Evolutionary conservation across 2,797 vertebrate species (phyloP).

Genomic region (Acrossocheilus wenchowensis): DNA sequence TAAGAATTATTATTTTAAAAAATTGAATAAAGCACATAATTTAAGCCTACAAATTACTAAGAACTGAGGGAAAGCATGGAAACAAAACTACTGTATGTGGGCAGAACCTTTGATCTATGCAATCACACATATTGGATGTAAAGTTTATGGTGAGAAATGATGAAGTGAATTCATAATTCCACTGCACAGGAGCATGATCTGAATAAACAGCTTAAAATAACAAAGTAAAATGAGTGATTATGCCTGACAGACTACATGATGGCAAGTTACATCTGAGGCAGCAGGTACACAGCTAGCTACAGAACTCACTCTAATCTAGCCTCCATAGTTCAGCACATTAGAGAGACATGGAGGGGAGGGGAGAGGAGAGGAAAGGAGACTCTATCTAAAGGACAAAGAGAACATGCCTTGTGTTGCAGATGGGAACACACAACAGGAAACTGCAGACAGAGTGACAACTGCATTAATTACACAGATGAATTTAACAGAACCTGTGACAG

Average conservation of each 20-base stretch:
- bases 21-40: neutral
- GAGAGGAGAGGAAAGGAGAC: constrained; percentile 6
- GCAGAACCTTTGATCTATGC: neutral
- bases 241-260: neutral
- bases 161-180: neutral
- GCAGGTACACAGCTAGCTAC: constrained; percentile 3
- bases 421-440: constrained; percentile 74
- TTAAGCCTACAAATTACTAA: neutral
- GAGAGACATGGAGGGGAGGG: constrained; percentile 63
- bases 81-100: constrained; percentile 25
- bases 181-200: neutral
- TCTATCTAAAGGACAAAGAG: constrained; percentile 43
- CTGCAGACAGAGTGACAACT: constrained; percentile 68
- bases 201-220: constrained; percentile 2
- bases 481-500: neutral
- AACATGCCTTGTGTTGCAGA: constrained; percentile 78
- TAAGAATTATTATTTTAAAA: neutral
- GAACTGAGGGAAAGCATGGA: neutral
- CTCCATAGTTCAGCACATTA: constrained; percentile 59
- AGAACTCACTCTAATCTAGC: constrained; percentile 15
- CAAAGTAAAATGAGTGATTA: neutral
- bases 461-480: constrained; percentile 4
- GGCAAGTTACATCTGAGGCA: neutral
- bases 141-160: neutral
- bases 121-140: neutral